Evolutionary conservation across 2,797 vertebrate genomes (phyloP).

Genomic region (Gouania willdenowi): DNA sequence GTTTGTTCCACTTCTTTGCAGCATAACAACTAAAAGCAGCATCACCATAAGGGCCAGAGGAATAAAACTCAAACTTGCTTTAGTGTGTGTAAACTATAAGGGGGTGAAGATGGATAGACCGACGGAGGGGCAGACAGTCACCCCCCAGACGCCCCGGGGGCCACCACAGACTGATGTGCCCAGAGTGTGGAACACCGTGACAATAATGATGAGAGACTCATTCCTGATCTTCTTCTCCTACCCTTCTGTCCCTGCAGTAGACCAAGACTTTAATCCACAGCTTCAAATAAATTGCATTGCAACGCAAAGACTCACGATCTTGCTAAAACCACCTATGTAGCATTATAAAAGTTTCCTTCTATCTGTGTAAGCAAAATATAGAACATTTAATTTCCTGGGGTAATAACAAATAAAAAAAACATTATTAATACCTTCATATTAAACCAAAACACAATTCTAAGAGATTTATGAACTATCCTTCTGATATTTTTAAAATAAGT

Average conservation of each 20-base stretch:
- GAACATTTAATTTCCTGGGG: too few relatives aligned
- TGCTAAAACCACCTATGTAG: background rate
- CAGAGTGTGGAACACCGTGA: slow-evolving; percentile 51
- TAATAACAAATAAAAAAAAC: background rate
- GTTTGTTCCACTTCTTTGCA: too few relatives aligned
- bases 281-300: slow-evolving; percentile 20
- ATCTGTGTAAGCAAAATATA: background rate
- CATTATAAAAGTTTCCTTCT: background rate
- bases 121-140: slow-evolving; percentile 45
- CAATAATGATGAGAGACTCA: slow-evolving; percentile 59
- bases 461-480: too few relatives aligned
- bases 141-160: slow-evolving; percentile 50
- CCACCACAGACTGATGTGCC: slow-evolving; percentile 43
- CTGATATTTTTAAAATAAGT: too few relatives aligned
- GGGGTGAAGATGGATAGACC: slow-evolving; percentile 33
- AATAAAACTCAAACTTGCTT: slow-evolving; percentile 7
- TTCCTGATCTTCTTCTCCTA: slow-evolving; percentile 25
- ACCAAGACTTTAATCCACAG: slow-evolving; percentile 28
- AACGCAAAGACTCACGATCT: slow-evolving; percentile 8
- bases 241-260: slow-evolving; percentile 19
- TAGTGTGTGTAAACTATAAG: slow-evolving; percentile 17
- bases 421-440: too few relatives aligned
- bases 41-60: too few relatives aligned
- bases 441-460: too few relatives aligned
- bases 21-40: too few relatives aligned